Evolutionary conservation across 2,888 invertebrate genomes (phyloP), one percentile per base, ranked within the genome.

Genomic region (Sinodicranocentrus sp.): DNA sequence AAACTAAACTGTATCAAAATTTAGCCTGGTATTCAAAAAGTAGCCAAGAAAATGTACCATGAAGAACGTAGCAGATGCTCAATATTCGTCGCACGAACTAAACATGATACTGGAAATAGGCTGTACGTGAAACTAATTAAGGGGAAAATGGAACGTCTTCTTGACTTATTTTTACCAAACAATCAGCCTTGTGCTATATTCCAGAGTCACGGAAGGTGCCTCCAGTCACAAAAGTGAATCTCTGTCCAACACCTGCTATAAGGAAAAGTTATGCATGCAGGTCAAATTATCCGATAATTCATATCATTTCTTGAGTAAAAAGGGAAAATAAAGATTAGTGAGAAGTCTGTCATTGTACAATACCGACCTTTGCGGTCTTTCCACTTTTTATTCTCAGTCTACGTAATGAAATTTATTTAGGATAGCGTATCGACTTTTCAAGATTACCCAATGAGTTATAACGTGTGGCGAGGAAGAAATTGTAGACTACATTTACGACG

Each of bases 311-410:
- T 26, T 8, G 23, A 1, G 21, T 2, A 43, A 13, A 61, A 68
- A 68, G 17, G 6, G 43, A 15, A 68, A 43, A 77, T 68, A 44
- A 77, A 77, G 19, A 43, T 68, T 52, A 19, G 17, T 13, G 43
- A 65, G 15, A n/a, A 52, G 52, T 65, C 75, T 75, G 75, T 75
- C 75, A 75, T 75, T 65, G 63, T 28, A 28, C 13, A 44, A 48
- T 63, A 61, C 73, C 73, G 73, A 48, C n/a, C 63, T 63, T 21
- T 5, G 17, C 44, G 17, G 10, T 39, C 59, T 6, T 52, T n/a
- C 44, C 39, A 48, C 25, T 2, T 21, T 48, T 68, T 68, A 1
- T 15, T 15, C 19, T 13, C 39, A 33, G n/a, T n/a, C 10, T 10
- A 33, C n/a, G 10, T 39, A 39, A 39, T 39, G n/a, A 5, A 48